Conservation (phyloP, 2,113 vertebrate species). For the Hoplias malabaricus region DNA sequence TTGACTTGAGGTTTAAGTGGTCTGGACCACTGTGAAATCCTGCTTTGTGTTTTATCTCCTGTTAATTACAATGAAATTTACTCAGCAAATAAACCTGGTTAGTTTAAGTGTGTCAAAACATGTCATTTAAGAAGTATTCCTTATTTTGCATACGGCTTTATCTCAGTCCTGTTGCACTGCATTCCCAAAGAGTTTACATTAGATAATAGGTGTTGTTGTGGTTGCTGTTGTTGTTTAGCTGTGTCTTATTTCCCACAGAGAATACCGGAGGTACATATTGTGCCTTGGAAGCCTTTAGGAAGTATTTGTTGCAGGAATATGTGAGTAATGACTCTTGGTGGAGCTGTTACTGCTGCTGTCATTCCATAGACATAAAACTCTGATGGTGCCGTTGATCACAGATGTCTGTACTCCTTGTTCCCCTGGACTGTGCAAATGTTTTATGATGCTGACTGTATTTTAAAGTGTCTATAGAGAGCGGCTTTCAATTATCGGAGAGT, state of each 20-base stretch:
- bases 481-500: slow-evolving; percentile 55
- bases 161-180: too few species aligned
- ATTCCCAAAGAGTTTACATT: neutral
- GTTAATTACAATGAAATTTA: too few species aligned
- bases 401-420: slow-evolving; percentile 27
- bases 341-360: slow-evolving; percentile 28
- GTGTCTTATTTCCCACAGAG: neutral
- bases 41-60: too few species aligned
- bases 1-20: too few species aligned
- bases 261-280: neutral
- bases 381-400: slow-evolving; percentile 63
- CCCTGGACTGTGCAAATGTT: slow-evolving; percentile 63
- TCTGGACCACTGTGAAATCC: too few species aligned
- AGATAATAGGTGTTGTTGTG: neutral
- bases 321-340: slow-evolving; percentile 18
- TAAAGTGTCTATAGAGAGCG: slow-evolving; percentile 55
- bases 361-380: slow-evolving; percentile 46
- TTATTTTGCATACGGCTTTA: too few species aligned
- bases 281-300: neutral
- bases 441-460: slow-evolving; percentile 59
- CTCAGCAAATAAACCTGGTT: too few species aligned
- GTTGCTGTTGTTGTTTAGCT: neutral
- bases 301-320: slow-evolving; percentile 17
- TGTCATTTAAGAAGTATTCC: too few species aligned
- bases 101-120: too few species aligned